Evolutionary conservation across 2,888 invertebrate genomes (phyloP), one percentile per base, ranked within the genome.

Genomic region (Trisateles emortualis): DNA sequence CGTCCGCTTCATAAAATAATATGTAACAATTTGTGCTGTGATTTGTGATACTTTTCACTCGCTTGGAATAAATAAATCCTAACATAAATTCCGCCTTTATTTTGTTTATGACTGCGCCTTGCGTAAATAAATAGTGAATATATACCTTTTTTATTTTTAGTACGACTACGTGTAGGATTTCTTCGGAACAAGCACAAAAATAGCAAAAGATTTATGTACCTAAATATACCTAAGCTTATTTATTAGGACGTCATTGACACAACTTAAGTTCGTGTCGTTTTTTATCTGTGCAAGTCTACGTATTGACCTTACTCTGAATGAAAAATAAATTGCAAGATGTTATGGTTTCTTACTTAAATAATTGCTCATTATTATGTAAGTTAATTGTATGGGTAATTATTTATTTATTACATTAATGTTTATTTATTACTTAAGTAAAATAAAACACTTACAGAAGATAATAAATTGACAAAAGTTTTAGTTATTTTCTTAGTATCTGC

Each of bases 71-170:
- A 39, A 22, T n/a, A 13, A 44, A 42, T 47, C 11, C 32, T 10
- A 17, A 10, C 39, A 13, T 33, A 6, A 1, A 30, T 22, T 46
- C 14, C 1, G 14, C n/a, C 2, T 45, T 54, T 32, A 30, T 44
- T 47, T 54, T 53, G 16, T 19, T 19, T 16, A 44, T 36, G 24
- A 50, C 17, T 9, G n/a, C 38, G 17, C 11, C 45, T 35, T 30
- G 38, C 5, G 30, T 43, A 58, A 41, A 58, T 58, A 49, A 64
- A 61, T 61, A 38, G 33, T 44, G n/a, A 24, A 33, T 13, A 35
- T 11, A 35, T 39, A 5, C 19, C 19, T 41, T 16, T 45, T 55
- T 59, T 59, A 40, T 45, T 64, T 55, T 55, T 17, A 17, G 17
- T 19, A 36, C 14, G 19, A 17, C 11, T 39, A 22, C 1, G 10